Percentiles rank a stretch among this genome's conserved stretches.
Evolutionary conservation across 23 tunicate genomes (phyloP).

Genomic region (Corella eumyota): DNA sequence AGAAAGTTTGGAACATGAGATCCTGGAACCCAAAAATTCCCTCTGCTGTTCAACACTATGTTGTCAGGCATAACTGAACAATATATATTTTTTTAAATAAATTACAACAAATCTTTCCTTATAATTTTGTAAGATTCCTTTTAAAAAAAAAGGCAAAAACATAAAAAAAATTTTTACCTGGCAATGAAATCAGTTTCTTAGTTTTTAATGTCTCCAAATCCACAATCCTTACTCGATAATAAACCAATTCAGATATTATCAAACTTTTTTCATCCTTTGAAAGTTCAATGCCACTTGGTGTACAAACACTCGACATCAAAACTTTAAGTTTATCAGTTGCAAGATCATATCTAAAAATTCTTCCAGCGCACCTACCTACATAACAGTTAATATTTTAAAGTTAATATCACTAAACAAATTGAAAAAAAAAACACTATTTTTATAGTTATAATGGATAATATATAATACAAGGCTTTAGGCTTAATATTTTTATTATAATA

Average conservation of each 20-base stretch:
- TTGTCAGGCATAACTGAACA: slow-evolving; percentile 6
- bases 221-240: slow-evolving; percentile 17
- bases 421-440: no score
- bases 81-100: slow-evolving; percentile 2
- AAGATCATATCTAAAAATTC: slow-evolving; percentile 17
- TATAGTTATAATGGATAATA: no score
- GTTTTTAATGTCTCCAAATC: slow-evolving; percentile 26
- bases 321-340: slow-evolving; percentile 8
- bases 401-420: no score
- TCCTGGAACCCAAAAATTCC: not conserved
- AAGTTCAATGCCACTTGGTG: slow-evolving; percentile 44
- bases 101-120: no score
- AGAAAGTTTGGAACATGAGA: not conserved
- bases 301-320: slow-evolving; percentile 13
- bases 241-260: slow-evolving; percentile 30
- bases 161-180: slow-evolving; percentile 3
- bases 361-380: slow-evolving; percentile 35
- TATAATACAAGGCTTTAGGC: no score
- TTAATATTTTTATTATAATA: no score
- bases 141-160: not conserved
- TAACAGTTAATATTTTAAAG: not conserved
- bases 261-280: slow-evolving; percentile 25
- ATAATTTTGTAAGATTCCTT: no score
- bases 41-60: not conserved
- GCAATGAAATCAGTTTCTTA: slow-evolving; percentile 9